Conservation (phyloP, 2,113 vertebrate genomes). For the Stegostoma tigrinum region DNA sequence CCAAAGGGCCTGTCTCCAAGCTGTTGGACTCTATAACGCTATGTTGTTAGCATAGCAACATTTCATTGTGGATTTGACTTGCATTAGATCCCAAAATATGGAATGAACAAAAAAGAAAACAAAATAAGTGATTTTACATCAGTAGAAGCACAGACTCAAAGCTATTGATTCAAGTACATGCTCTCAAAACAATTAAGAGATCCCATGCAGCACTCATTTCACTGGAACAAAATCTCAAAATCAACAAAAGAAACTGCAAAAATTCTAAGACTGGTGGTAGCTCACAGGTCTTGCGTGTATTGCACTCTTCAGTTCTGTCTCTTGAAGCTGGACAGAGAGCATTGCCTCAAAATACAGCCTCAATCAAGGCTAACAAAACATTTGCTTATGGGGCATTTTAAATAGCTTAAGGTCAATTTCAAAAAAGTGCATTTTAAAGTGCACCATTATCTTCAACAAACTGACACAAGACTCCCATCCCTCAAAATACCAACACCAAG, state of each 20-base stretch:
- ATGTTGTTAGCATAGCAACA: no score
- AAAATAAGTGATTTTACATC: neutral
- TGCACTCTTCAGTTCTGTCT: neutral
- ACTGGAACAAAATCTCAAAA: neutral
- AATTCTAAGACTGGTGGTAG: neutral
- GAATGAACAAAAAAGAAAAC: neutral
- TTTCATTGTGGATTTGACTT: neutral
- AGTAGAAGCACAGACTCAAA: neutral
- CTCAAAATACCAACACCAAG: neutral
- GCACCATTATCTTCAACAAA: neutral
- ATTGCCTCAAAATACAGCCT: neutral
- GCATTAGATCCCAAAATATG: neutral
- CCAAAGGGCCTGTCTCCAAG: no score
- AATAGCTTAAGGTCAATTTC: no score
- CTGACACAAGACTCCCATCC: neutral
- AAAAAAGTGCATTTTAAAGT: no score
- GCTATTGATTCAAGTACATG: neutral
- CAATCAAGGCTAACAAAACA: no score
- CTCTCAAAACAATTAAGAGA: neutral
- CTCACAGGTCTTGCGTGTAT: neutral
- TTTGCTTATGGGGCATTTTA: no score
- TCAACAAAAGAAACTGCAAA: neutral
- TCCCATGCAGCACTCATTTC: neutral
- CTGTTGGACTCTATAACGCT: no score
- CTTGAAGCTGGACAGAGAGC: neutral